These are phyloP conservation scores for Sebastes glaucus DNA, from an alignment of 2,797 vertebrate genomes.

Conservation along the genomic window DNA sequence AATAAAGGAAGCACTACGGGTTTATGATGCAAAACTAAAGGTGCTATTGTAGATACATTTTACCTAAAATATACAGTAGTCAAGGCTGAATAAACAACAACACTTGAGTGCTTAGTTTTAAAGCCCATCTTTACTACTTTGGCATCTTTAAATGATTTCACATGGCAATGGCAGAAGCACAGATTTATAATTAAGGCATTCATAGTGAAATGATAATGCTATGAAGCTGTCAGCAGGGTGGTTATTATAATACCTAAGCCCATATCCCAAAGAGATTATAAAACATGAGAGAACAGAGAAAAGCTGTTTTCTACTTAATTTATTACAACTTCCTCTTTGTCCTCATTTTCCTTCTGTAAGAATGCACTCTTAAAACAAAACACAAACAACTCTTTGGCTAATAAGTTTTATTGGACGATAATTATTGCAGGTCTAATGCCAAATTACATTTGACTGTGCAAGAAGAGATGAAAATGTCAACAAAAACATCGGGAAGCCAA, in stretches of 20 bases:
- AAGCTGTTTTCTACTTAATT: constrained; percentile 17
- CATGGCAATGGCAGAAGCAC: background rate
- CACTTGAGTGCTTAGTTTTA: constrained; percentile 22
- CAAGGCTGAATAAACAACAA: constrained; percentile 35
- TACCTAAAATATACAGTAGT: constrained; percentile 8
- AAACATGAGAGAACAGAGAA: constrained; percentile 23
- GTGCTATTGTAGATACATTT: constrained; percentile 34
- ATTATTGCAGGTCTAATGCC: background rate
- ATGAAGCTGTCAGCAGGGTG: constrained; percentile 49
- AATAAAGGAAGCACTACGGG: constrained; percentile 21
- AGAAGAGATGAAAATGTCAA: background rate
- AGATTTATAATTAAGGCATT: constrained; percentile 35
- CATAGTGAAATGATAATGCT: constrained; percentile 30
- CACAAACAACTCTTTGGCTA: background rate
- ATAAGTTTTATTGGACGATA: background rate
- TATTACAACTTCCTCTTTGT: constrained; percentile 2
- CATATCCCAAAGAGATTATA: constrained; percentile 34
- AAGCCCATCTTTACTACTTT: constrained; percentile 33
- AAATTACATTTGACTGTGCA: background rate
- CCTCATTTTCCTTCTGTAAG: background rate
- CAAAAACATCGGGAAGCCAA: background rate
- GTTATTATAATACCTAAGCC: constrained; percentile 42
- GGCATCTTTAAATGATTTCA: constrained; percentile 33
- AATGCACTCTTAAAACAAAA: background rate
- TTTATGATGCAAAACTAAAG: constrained; percentile 31